Percentiles rank a stretch among this genome's conserved stretches.
phyloP scores from a whole-genome alignment of 2,113 vertebrate genomes.

The Pyrgilauda ruficollis region DNA sequence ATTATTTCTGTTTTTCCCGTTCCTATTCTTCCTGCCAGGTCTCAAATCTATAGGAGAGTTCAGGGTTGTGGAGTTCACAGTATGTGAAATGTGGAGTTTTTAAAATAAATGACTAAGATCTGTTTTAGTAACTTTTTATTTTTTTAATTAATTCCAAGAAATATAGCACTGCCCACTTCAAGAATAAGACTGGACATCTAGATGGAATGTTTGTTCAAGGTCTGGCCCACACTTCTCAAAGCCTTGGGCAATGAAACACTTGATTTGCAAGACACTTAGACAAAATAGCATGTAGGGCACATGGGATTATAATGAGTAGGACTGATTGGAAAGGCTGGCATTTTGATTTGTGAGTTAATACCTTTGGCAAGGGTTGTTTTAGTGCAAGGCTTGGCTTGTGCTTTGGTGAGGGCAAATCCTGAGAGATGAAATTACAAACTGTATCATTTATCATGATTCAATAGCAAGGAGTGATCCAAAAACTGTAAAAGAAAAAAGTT shows the following conservation, averaged over 20 bases:
- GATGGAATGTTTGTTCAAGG: neutral
- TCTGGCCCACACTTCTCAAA: neutral
- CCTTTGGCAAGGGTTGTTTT: neutral
- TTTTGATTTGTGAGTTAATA: neutral
- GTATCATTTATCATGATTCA: neutral
- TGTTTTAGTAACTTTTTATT: neutral
- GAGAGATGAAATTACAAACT: neutral
- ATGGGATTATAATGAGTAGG: neutral
- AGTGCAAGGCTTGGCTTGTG: slow-evolving; percentile 2
- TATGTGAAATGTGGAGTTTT: neutral
- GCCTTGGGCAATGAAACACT: neutral
- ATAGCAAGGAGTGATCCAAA: neutral
- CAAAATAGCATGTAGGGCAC: neutral
- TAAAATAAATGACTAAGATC: neutral
- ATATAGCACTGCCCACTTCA: neutral
- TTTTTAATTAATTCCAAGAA: neutral
- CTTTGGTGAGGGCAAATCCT: neutral
- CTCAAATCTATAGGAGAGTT: neutral
- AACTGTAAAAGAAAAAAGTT: neutral
- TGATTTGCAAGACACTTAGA: neutral
- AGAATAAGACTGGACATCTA: neutral
- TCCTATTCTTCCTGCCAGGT: neutral
- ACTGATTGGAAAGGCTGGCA: neutral
- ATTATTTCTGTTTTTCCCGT: neutral
- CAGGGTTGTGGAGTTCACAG: neutral